These are phyloP conservation scores for Stictocephala bisonia DNA, from an alignment of 2,888 invertebrate species.

Conservation along the genomic window DNA sequence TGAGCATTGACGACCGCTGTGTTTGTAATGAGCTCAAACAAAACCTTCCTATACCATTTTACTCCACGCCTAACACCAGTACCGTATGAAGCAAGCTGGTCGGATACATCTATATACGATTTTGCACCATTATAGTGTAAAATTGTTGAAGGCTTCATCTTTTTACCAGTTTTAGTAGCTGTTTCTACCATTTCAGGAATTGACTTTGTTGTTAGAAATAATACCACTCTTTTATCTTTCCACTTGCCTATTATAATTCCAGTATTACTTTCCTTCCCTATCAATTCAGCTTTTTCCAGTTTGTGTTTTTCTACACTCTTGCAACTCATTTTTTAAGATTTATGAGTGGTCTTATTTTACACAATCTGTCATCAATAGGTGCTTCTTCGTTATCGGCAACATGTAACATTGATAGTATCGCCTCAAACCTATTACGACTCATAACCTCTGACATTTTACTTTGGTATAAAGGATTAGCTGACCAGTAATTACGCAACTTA, in stretches of 20 bases:
- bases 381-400: no score
- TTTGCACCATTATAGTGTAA: background rate
- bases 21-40: constrained; percentile 18
- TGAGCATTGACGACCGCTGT: constrained; percentile 25
- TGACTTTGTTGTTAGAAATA: constrained; percentile 20
- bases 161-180: background rate
- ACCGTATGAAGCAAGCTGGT: constrained; percentile 20
- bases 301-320: background rate
- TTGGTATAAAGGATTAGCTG: no score
- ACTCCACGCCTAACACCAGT: constrained; percentile 12
- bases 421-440: no score
- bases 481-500: no score
- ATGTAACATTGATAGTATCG: no score
- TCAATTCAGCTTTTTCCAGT: constrained; percentile 21
- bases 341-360: background rate
- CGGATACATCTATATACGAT: constrained; percentile 24
- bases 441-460: no score
- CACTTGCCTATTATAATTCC: no score
- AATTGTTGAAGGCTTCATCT: constrained; percentile 5
- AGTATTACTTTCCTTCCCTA: background rate
- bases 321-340: background rate
- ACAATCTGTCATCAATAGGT: no score
- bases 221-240: no score
- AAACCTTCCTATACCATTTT: no score
- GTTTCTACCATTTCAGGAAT: constrained; percentile 16